These are phyloP conservation scores for Micrastur ruficollis DNA, from an alignment of 2,797 vertebrate species.

Conservation along the genomic window DNA sequence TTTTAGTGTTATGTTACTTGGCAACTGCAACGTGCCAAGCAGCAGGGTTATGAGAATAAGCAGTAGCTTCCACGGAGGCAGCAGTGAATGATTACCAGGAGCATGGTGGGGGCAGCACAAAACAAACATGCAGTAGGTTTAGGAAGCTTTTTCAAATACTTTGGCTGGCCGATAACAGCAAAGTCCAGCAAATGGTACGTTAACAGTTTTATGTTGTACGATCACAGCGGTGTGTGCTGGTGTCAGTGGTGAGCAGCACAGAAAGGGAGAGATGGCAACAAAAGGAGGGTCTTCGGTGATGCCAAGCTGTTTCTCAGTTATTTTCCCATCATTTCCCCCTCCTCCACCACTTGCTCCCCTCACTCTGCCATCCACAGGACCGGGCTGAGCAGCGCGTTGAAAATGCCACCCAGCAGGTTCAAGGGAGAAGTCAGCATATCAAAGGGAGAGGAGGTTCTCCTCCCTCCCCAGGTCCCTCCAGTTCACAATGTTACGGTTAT, in stretches of 20 bases:
- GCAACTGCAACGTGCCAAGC: not conserved
- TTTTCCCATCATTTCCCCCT: not conserved
- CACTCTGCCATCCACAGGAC: rapidly evolving
- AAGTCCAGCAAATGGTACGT: not conserved
- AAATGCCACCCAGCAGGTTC: constrained; percentile 44
- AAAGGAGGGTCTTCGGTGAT: not conserved
- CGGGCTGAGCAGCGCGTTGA: not conserved
- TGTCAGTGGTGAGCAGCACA: not conserved
- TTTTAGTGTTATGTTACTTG: not conserved
- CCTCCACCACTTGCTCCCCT: not conserved
- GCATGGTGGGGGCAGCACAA: rapidly evolving
- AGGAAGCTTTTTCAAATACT: not conserved
- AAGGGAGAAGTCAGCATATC: constrained; percentile 1
- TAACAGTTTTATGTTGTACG: not conserved
- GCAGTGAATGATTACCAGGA: not conserved
- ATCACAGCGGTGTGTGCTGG: not conserved
- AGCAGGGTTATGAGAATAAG: not conserved
- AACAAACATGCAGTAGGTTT: not conserved
- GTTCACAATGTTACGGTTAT: not conserved
- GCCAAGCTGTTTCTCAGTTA: not conserved
- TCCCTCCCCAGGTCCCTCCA: not conserved
- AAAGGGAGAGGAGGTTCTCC: constrained; percentile 1
- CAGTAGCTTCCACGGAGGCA: not conserved
- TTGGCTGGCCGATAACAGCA: not conserved
- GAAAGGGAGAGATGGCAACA: not conserved